A percentile compares a stretch with the other conserved stretches of the same genome.
phyloP scores from a whole-genome alignment of 2,797 vertebrate species.

The Lemur catta region DNA sequence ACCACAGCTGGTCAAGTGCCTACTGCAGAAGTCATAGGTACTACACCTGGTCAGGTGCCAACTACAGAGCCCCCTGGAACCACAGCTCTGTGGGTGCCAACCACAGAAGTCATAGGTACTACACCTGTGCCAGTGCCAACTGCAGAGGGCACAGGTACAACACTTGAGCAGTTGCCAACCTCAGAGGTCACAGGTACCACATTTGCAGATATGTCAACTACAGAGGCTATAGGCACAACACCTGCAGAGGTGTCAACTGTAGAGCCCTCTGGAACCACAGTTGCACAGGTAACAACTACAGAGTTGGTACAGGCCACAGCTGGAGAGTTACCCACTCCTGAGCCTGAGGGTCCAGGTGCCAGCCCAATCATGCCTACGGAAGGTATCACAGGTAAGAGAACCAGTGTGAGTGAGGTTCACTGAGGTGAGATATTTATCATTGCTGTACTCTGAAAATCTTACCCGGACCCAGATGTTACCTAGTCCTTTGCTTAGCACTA shows the following conservation, averaged over 20 bases:
- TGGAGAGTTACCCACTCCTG: neutral
- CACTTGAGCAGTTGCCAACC: neutral
- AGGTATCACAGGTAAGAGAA: conserved; percentile 52
- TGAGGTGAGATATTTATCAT: neutral
- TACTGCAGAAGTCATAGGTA: conserved; percentile 23
- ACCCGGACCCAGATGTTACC: neutral
- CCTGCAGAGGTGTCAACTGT: neutral
- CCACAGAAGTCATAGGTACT: conserved; percentile 72
- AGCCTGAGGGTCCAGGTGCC: neutral
- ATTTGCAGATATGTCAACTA: neutral
- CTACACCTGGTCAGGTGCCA: conserved; percentile 61
- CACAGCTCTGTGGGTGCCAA: conserved; percentile 40
- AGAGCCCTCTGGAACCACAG: conserved; percentile 53
- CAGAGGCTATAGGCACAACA: neutral
- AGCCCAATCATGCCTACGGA: conserved; percentile 21
- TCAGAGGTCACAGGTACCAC: neutral
- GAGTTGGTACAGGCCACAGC: neutral
- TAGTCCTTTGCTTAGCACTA: neutral
- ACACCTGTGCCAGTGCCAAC: conserved; percentile 48
- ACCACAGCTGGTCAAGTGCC: conserved; percentile 66
- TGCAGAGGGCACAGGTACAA: neutral
- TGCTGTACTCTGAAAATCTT: neutral
- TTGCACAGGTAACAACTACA: conserved; percentile 12
- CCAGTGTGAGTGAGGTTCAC: neutral
- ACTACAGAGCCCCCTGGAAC: conserved; percentile 45